Evolutionary conservation across 1,140 invertebrate species (phyloP), one percentile per base, ranked within the genome.

Genomic region (Cataglyphis hispanica): DNA sequence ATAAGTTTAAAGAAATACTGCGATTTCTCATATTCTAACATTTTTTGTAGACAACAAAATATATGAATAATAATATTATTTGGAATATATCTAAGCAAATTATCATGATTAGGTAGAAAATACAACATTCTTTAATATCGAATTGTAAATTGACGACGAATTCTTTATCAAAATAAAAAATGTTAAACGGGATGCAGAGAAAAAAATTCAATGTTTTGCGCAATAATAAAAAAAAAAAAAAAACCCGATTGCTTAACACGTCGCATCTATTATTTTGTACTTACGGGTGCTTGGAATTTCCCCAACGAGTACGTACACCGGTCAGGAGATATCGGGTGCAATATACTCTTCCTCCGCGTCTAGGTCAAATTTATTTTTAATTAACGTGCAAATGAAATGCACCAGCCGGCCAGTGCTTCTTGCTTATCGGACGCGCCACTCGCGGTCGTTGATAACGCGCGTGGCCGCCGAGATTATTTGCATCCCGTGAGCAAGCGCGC

Each of bases 301-400:
- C n/a, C 40, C 56, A 46, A 22, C 25, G 56, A 43, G 40, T 19
- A 84, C 37, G 61, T 19, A 72, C 10, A 60, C 37, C 27, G 11
- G 53, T 13, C 27, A 56, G 3, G 40, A 60, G 80, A 75, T 75
- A 84, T 83, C 80, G 53, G 60, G 40, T 25, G 78, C 67, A 74
- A 64, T 76, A 64, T 76, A 77, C 53, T 63, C 81, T 76, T 74
- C 64, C 66, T 80, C 76, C 7, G 40, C 40, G 56, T 37, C 67
- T 69, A 78, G 64, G 31, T 58, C 34, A 89, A 89, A 91, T 91
- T 91, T 91, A 91, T 91, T 91, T 91, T 89, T 91, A 91, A 91
- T 91, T 91, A 91, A 91, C 75, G 90, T 91, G 90, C 90, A 91
- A 91, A 91, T 91, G 90, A 91, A 89, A 84, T 64, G 75, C 85